These are phyloP conservation scores for Danio rerio DNA, from an alignment of 2,113 vertebrate genomes.

Conservation along the genomic window DNA sequence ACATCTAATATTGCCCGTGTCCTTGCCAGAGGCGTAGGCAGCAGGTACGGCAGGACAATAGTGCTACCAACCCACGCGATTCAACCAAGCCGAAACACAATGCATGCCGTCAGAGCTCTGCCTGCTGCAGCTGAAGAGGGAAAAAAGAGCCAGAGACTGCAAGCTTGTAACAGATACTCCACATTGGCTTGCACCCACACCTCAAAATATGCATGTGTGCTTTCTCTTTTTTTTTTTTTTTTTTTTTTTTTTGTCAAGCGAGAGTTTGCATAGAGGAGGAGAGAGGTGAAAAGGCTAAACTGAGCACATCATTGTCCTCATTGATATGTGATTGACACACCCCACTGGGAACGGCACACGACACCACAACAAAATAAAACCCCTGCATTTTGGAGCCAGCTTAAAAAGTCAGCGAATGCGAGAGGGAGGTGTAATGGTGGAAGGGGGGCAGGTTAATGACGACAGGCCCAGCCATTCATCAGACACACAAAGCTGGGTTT, in stretches of 20 bases:
- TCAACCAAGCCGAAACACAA: conserved; percentile 56
- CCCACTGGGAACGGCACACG: conserved; percentile 66
- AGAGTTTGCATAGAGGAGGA: conserved; percentile 46
- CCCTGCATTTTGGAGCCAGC: conserved; percentile 42
- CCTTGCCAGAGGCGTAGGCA: conserved; percentile 50
- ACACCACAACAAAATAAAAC: conserved; percentile 40
- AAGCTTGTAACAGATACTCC: conserved; percentile 61
- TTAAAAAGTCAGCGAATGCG: conserved; percentile 67
- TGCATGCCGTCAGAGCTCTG: conserved; percentile 47
- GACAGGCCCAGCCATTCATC: conserved; percentile 54
- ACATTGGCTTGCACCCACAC: conserved; percentile 46
- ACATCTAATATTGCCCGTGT: conserved; percentile 60
- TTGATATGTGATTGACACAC: conserved; percentile 72
- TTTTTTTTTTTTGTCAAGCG: conserved; percentile 46
- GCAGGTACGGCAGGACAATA: conserved; percentile 60
- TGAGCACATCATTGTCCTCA: conserved; percentile 75
- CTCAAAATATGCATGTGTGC: conserved; percentile 35
- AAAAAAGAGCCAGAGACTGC: conserved; percentile 41
- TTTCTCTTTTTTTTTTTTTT: conserved; percentile 40
- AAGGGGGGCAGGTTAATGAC: conserved; percentile 61
- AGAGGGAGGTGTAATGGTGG: conserved; percentile 33
- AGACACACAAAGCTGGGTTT: conserved; percentile 67
- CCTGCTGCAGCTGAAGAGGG: conserved; percentile 28
- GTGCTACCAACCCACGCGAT: conserved; percentile 49
- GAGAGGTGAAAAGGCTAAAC: conserved; percentile 81